Percentiles rank a stretch among this genome's conserved stretches.
Evolutionary conservation across 2,797 vertebrate species (phyloP).

Genomic region (Melanotaenia nigrans): DNA sequence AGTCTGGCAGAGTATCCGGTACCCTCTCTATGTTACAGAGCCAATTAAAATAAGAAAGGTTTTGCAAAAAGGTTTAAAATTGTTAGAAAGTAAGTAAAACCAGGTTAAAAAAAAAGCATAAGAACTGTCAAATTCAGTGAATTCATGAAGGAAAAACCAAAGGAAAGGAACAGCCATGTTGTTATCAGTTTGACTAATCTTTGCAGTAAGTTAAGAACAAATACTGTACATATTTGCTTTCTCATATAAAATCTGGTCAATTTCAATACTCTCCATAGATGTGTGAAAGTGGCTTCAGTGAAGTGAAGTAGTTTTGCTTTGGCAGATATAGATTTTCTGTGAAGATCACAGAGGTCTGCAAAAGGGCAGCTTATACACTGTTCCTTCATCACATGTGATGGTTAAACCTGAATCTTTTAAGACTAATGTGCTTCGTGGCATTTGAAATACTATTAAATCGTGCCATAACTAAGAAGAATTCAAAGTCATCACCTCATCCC

Average conservation of each 20-base stretch:
- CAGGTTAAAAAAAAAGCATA: too few relatives aligned
- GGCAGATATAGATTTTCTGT: slow-evolving; percentile 9
- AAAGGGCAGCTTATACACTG: neutral
- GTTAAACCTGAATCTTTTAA: neutral
- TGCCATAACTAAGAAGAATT: slow-evolving; percentile 27
- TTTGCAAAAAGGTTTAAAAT: too few relatives aligned
- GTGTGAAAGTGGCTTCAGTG: neutral
- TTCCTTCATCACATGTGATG: neutral
- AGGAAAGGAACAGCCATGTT: too few relatives aligned
- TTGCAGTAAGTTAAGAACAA: neutral
- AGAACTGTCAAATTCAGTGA: too few relatives aligned
- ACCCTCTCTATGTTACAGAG: too few relatives aligned
- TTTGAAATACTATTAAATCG: neutral
- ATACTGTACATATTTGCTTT: neutral
- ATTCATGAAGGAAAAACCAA: too few relatives aligned
- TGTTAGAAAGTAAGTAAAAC: too few relatives aligned
- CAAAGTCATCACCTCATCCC: slow-evolving; percentile 36
- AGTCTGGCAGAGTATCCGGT: too few relatives aligned
- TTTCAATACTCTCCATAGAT: neutral
- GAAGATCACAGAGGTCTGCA: neutral
- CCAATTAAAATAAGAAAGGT: too few relatives aligned
- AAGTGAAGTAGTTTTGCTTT: slow-evolving; percentile 14
- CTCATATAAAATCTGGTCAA: neutral
- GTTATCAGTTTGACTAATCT: neutral
- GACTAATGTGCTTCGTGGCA: neutral